phyloP scores from a whole-genome alignment of 2,113 vertebrate species.

The Chaetorhynchus papuensis region DNA sequence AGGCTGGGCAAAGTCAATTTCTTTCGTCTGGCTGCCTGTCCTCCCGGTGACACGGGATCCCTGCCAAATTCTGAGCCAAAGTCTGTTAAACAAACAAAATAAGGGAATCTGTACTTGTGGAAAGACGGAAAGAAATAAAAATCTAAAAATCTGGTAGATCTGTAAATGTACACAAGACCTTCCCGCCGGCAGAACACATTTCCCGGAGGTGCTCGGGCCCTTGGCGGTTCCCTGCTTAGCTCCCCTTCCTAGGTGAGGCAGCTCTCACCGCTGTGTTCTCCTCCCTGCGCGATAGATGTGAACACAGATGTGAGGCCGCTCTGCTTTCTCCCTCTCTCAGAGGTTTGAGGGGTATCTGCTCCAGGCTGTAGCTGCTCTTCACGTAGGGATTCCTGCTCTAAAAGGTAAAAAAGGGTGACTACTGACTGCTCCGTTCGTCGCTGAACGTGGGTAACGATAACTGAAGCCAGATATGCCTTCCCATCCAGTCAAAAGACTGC shows the following conservation, averaged over 20 bases:
- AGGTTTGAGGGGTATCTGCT: neutral
- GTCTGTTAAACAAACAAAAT: constrained; percentile 21
- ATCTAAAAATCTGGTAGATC: neutral
- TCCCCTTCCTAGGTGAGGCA: neutral
- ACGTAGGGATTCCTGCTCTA: neutral
- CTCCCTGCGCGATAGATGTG: neutral
- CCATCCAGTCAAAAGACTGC: neutral
- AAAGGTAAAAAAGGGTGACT: neutral
- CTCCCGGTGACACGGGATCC: neutral
- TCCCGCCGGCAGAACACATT: neutral
- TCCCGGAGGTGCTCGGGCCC: neutral
- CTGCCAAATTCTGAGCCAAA: constrained; percentile 30
- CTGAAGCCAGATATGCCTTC: neutral
- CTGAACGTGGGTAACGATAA: neutral
- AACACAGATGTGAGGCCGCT: neutral
- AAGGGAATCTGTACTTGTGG: neutral
- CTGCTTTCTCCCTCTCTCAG: neutral
- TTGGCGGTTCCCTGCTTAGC: neutral
- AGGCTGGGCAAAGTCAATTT: neutral
- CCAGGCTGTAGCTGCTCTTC: neutral
- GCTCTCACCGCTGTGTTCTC: neutral
- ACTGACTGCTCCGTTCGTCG: neutral
- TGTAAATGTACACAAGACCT: neutral
- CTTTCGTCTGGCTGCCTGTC: constrained; percentile 28
- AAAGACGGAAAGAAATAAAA: neutral